These are phyloP conservation scores for Sardina pilchardus DNA, from an alignment of 2,113 vertebrate species.

Conservation along the genomic window DNA sequence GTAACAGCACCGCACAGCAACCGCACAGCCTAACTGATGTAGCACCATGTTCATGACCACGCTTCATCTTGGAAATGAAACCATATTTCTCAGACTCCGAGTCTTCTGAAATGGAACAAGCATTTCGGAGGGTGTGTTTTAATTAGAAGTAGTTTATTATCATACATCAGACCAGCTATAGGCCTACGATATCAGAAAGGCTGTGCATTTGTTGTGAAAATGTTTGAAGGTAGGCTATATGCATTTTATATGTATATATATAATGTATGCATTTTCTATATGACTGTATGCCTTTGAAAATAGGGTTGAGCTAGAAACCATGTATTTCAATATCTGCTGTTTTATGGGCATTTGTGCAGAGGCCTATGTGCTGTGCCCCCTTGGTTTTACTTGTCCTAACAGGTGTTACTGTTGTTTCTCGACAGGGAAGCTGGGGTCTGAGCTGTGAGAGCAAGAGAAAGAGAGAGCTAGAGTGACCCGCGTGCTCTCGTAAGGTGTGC, in stretches of 20 bases:
- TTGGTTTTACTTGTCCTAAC: not conserved
- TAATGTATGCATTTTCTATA: too few relatives aligned
- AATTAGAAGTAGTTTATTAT: not conserved
- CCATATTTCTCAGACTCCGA: not conserved
- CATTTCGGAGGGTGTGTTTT: not conserved
- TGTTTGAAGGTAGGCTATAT: not conserved
- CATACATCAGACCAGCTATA: not conserved
- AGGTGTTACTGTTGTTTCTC: not conserved
- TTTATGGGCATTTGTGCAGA: not conserved
- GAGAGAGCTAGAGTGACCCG: not conserved
- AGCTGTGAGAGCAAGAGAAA: not conserved
- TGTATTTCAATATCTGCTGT: not conserved
- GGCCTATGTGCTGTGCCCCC: not conserved
- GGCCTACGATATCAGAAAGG: not conserved
- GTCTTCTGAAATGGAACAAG: not conserved
- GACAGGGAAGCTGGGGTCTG: not conserved
- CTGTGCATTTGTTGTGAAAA: not conserved
- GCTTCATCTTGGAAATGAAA: not conserved
- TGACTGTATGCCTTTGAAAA: too few relatives aligned
- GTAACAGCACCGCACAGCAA: slow-evolving; percentile 28
- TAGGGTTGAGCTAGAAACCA: not conserved
- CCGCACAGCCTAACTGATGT: not conserved
- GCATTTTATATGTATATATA: too few relatives aligned
- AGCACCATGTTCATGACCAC: not conserved
- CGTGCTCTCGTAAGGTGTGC: not conserved